A percentile compares a stretch with the other conserved stretches of the same genome.
Evolutionary conservation across 2,888 invertebrate genomes (phyloP).

Genomic region (Epinotia bilunana): DNA sequence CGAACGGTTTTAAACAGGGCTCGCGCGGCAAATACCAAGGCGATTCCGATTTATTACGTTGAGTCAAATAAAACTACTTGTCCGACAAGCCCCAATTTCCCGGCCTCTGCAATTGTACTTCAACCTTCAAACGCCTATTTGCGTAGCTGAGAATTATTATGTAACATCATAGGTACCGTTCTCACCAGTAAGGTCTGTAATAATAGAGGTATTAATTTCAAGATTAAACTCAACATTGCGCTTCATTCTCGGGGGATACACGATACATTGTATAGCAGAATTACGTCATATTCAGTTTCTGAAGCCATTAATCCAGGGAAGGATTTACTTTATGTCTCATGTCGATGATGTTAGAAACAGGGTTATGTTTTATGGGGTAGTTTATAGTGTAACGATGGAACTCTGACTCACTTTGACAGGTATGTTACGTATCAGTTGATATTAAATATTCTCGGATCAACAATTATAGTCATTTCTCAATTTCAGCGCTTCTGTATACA

Average conservation of each 20-base stretch:
- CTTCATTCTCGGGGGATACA: constrained; percentile 26
- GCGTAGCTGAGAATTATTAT: background rate
- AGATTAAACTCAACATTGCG: constrained; percentile 27
- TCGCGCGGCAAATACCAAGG: background rate
- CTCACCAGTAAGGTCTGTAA: constrained; percentile 3
- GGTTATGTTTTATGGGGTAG: constrained; percentile 14
- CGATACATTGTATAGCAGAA: constrained; percentile 34
- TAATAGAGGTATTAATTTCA: constrained; percentile 35
- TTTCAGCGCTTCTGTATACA: too few species aligned
- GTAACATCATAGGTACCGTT: background rate
- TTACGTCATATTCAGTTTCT: constrained; percentile 36
- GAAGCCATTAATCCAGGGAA: constrained; percentile 11
- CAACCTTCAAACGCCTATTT: background rate
- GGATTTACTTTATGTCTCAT: constrained; percentile 33
- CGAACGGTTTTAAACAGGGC: background rate
- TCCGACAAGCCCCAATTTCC: background rate
- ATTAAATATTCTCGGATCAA: too few species aligned
- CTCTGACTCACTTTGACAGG: background rate
- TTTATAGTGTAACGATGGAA: background rate
- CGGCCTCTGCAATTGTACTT: background rate
- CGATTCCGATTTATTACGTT: background rate
- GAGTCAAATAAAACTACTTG: background rate
- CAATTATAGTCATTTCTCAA: too few species aligned
- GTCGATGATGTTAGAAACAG: constrained; percentile 26
- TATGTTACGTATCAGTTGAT: too few species aligned